A percentile compares a stretch with the other conserved stretches of the same genome.
phyloP scores from a whole-genome alignment of 2,113 vertebrate species.

The Cynopterus brachyotis region DNA sequence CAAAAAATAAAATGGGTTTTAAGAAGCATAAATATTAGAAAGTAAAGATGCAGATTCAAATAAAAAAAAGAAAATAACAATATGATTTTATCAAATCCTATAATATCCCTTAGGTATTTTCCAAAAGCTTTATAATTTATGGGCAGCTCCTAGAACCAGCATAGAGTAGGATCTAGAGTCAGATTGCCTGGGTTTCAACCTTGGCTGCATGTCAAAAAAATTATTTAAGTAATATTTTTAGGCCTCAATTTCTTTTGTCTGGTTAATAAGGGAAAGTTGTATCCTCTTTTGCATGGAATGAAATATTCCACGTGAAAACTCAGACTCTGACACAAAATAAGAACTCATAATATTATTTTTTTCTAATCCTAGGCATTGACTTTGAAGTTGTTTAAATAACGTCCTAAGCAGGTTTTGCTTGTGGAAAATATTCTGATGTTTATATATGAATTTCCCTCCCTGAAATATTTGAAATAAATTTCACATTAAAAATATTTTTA shows the following conservation, averaged over 20 bases:
- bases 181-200: not conserved
- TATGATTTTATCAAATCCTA: not conserved
- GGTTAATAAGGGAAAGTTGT: not conserved
- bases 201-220: not conserved
- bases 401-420: not conserved
- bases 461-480: not conserved
- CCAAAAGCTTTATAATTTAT: constrained; percentile 15
- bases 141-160: not conserved
- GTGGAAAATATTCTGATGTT: not conserved
- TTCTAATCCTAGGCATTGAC: not conserved
- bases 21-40: constrained; percentile 38
- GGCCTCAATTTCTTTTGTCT: not conserved
- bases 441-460: not conserved
- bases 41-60: not conserved
- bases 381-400: not conserved
- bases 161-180: not conserved
- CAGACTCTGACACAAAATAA: not conserved
- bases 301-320: not conserved
- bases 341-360: not conserved
- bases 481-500: not conserved
- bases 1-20: constrained; percentile 38
- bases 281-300: not conserved
- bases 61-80: not conserved
- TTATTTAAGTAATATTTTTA: not conserved
- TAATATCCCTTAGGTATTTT: not conserved